Evolutionary conservation across 2,797 vertebrate genomes (phyloP).

Genomic region (Argya squamiceps): DNA sequence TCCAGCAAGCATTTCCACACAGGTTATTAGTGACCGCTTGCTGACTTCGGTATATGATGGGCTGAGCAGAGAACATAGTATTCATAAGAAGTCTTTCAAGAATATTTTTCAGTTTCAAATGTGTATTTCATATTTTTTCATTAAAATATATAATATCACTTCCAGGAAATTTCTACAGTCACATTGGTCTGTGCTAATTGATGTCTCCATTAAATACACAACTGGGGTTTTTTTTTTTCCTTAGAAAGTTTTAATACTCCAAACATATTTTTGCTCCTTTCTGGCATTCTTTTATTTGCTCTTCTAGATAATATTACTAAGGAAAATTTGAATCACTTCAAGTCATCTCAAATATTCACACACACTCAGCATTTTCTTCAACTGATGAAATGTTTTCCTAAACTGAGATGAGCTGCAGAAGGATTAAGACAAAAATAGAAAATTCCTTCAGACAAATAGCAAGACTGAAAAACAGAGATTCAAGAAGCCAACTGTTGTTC

Average conservation of each 20-base stretch:
- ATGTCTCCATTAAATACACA: neutral
- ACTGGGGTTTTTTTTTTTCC: neutral
- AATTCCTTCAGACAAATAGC: neutral
- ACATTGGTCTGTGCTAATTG: neutral
- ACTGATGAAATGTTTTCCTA: neutral
- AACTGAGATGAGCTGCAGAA: neutral
- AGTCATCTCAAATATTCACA: neutral
- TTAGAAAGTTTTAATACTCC: neutral
- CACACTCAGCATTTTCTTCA: neutral
- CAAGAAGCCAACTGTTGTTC: conserved; percentile 4
- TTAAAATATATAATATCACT: neutral
- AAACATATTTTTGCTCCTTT: neutral
- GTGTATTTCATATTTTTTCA: neutral
- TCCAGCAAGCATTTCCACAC: neutral
- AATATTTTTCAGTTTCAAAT: neutral
- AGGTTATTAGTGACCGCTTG: neutral
- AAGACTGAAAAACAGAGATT: neutral
- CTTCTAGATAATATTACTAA: neutral
- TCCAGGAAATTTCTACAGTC: neutral
- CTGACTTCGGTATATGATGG: neutral
- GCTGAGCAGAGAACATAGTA: neutral
- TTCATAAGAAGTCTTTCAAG: neutral
- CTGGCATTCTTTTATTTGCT: neutral
- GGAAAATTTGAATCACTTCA: neutral
- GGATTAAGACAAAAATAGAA: neutral